phyloP scores from a whole-genome alignment of 2,113 vertebrate species.

The Gracilinanus agilis region DNA sequence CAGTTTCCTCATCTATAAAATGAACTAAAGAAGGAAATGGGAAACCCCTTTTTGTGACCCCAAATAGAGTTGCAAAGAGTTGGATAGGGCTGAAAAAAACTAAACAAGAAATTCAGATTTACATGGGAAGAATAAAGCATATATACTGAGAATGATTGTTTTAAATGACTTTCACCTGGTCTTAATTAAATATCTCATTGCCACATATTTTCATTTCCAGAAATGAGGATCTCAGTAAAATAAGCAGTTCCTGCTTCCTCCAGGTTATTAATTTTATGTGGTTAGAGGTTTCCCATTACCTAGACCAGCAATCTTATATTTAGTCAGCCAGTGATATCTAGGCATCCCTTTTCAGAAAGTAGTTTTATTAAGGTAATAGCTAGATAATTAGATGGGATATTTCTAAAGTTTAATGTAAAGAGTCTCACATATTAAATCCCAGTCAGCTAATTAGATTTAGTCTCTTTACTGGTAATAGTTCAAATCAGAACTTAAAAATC shows the following conservation, averaged over 20 bases:
- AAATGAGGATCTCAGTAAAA: constrained; percentile 33
- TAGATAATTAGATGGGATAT: constrained; percentile 20
- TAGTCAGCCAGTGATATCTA: neutral
- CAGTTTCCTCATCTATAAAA: neutral
- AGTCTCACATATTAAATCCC: constrained; percentile 20
- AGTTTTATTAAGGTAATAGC: neutral
- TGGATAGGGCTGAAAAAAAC: neutral
- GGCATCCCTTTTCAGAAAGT: constrained; percentile 37
- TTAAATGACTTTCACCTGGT: neutral
- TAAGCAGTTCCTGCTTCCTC: constrained; percentile 47
- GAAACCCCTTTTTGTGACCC: neutral
- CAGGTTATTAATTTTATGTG: neutral
- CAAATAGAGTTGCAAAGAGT: neutral
- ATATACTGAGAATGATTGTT: neutral
- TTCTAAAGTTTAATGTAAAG: constrained; percentile 47
- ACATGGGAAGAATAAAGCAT: neutral
- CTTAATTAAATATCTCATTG: neutral
- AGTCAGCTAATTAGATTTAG: constrained; percentile 29
- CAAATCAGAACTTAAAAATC: constrained; percentile 4
- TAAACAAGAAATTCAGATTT: neutral
- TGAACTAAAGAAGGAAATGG: neutral
- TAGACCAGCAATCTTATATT: constrained; percentile 20
- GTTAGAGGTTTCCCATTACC: neutral
- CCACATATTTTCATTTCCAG: neutral
- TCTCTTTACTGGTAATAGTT: constrained; percentile 1